A percentile compares a stretch with the other conserved stretches of the same genome.
Evolutionary conservation across 2,797 vertebrate species (phyloP).

Genomic region (Megaceryle alcyon): DNA sequence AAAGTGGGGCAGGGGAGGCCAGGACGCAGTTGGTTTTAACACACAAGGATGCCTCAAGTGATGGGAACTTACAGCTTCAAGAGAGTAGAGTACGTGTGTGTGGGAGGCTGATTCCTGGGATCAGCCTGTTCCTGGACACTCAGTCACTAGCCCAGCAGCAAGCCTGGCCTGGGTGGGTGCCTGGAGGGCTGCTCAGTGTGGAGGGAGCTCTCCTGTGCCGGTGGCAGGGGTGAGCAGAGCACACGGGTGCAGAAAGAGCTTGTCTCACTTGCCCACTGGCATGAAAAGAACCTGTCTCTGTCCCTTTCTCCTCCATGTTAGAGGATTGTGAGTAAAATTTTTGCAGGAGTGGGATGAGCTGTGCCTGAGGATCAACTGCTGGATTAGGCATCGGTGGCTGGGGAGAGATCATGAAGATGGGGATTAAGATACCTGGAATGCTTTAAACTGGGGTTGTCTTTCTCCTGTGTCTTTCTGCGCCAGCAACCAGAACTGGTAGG

Average conservation of each 20-base stretch:
- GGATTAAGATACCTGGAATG: not conserved
- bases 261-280: not conserved
- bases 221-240: not conserved
- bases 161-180: rapidly evolving
- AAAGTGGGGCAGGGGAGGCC: not conserved
- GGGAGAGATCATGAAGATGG: not conserved
- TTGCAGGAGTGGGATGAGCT: not conserved
- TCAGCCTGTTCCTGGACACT: not conserved
- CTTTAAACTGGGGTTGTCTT: not conserved
- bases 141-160: not conserved
- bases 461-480: not conserved
- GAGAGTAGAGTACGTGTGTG: not conserved
- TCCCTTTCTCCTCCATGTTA: no score
- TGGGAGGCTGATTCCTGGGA: not conserved
- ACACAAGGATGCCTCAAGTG: not conserved
- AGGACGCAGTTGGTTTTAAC: not conserved
- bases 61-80: not conserved
- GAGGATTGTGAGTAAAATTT: not conserved
- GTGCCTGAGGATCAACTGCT: not conserved
- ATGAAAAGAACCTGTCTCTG: no score
- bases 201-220: not conserved
- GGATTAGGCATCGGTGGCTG: not conserved
- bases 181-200: not conserved
- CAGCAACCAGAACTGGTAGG: not conserved
- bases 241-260: rapidly evolving